Conservation (phyloP, 2,888 invertebrate species). For the Idaea straminata region DNA sequence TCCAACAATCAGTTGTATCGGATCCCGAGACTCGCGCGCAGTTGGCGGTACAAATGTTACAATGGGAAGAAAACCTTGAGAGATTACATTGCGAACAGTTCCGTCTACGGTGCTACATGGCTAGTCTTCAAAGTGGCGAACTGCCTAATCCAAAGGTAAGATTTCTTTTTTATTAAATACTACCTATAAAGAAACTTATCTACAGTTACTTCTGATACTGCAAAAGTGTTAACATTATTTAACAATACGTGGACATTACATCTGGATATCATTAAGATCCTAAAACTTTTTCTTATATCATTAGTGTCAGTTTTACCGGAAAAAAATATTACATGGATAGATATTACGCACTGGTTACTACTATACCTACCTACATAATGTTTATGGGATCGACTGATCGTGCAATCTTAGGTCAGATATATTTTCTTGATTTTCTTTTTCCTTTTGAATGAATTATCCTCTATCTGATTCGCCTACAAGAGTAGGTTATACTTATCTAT, state of each 20-base stretch:
- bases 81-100: constrained; percentile 98
- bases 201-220: not conserved
- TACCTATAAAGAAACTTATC: not conserved
- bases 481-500: not conserved
- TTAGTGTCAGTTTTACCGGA: constrained; percentile 1
- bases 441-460: constrained; percentile 21
- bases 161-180: constrained; percentile 4
- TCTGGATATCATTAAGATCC: not conserved
- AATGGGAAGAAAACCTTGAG: constrained; percentile 98
- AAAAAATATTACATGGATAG: constrained; percentile 2
- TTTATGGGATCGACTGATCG: constrained; percentile 14
- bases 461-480: constrained; percentile 12
- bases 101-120: constrained; percentile 97
- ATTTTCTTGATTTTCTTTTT: constrained; percentile 24
- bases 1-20: constrained; percentile 97
- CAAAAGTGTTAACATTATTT: not conserved
- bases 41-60: constrained; percentile 94
- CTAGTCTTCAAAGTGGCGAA: constrained; percentile 96
- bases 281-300: not conserved
- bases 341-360: not conserved
- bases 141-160: constrained; percentile 97
- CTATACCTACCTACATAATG: constrained; percentile 7
- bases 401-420: constrained; percentile 21
- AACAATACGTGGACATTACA: not conserved
- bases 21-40: constrained; percentile 95